Evolutionary conservation across 2,888 invertebrate species (phyloP).

Genomic region (Theretra japonica): DNA sequence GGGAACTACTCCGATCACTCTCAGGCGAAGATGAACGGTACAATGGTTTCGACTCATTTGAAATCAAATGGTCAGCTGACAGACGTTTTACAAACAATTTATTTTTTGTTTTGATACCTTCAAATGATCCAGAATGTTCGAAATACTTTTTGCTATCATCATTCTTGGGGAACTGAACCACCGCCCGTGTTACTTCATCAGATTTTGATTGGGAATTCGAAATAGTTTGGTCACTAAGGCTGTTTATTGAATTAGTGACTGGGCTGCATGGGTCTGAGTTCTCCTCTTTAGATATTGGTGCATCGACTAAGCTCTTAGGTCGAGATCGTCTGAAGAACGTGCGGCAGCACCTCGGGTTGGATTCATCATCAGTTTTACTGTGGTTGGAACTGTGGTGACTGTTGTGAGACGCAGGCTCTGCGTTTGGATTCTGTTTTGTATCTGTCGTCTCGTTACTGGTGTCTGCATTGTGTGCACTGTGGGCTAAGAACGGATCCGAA

Average conservation of each 20-base stretch:
- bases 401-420: conserved; percentile 58
- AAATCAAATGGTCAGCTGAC: conserved; percentile 79
- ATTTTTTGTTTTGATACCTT: conserved; percentile 75
- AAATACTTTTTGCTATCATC: conserved; percentile 72
- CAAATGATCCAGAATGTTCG: conserved; percentile 79
- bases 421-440: conserved; percentile 54
- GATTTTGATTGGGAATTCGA: conserved; percentile 69
- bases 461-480: conserved; percentile 68
- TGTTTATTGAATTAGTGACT: conserved; percentile 69
- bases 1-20: conserved; percentile 78
- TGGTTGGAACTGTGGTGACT: conserved; percentile 53
- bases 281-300: conserved; percentile 63
- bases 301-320: conserved; percentile 74
- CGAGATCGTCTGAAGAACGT: conserved; percentile 77
- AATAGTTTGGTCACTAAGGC: conserved; percentile 68
- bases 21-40: conserved; percentile 79
- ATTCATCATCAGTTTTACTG: conserved; percentile 65
- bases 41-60: conserved; percentile 72
- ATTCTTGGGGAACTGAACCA: conserved; percentile 73
- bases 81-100: conserved; percentile 79
- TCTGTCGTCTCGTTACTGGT: conserved; percentile 55
- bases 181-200: conserved; percentile 76
- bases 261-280: conserved; percentile 71
- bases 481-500: conserved; percentile 78
- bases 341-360: conserved; percentile 73